Evolutionary conservation across 37 sponge, comb jelly and placozoan species (phyloP), one percentile per base, ranked within the genome.

Genomic region (Ephydatia muelleri): DNA sequence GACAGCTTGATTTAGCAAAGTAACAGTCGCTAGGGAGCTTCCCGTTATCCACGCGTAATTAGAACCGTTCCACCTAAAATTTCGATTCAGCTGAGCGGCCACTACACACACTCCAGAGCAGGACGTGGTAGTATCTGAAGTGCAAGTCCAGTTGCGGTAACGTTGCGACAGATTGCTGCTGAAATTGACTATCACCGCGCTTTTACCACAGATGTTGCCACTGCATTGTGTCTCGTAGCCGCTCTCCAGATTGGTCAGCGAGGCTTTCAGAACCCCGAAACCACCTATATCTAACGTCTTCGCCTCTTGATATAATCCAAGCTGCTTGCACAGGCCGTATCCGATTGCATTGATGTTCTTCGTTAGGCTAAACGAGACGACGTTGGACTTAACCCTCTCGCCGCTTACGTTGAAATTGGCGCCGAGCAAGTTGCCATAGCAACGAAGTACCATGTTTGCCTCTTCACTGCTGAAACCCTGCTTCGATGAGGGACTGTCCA

Each of bases 41-140:
- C 84, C 83, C 1, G 68, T 35, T 13, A 68, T 64, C 33, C 83
- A 31, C 8, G 77, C 25, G 72, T 75, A 87, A 33, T 38, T 75
- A 6, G 12, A 14, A 40, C 92, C 92, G 5, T 43, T 38, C 92
- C 92, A 87, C 67, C 64, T 76, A 8, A 87, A 16, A 25, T 91
- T 68, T 29, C 29, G 34, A 11, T 23, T 9, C 5, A 69, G 28
- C 49, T 85, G 85, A 30, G 85, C 69, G 11, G 85, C 66, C 0
- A 47, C n/a, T 2, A 85, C 26, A 68, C 85, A 85, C 27, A 77
- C 77, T 23, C 85, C 85, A 6, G 77, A 75, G 49, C 85, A 85
- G 2, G 27, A 37, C 32, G 0, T 5, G 21, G 21, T 16, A 3
- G 14, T 40, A 68, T 23, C 16, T 1, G 0, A 8, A 27, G 26